A percentile compares a stretch with the other conserved stretches of the same genome.
Conservation (phyloP, 2,797 vertebrate genomes). For the Galaxias olidus region DNA sequence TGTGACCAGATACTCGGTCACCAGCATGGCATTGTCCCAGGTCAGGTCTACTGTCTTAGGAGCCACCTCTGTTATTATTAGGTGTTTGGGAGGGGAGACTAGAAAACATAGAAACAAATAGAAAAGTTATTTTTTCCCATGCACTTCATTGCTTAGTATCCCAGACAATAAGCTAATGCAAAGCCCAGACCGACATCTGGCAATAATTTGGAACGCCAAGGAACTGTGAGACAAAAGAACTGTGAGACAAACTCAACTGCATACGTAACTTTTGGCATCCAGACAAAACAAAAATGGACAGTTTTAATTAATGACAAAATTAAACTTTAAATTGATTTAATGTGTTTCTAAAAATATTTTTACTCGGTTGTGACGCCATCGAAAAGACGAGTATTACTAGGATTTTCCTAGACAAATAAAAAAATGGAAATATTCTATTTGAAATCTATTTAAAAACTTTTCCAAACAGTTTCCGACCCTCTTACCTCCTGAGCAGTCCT, state of each 20-base stretch:
- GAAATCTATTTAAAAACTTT: conserved; percentile 1
- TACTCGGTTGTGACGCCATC: not conserved
- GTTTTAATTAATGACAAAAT: not conserved
- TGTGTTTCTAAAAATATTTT: not conserved
- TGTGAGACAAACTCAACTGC: conserved; percentile 24
- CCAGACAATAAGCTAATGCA: conserved; percentile 37
- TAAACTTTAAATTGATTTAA: not conserved
- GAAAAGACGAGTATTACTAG: not conserved
- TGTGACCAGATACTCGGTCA: conserved; percentile 85
- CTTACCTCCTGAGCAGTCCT: conserved; percentile 84
- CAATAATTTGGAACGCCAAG: conserved; percentile 39
- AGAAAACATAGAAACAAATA: conserved; percentile 13
- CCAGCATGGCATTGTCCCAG: conserved; percentile 90
- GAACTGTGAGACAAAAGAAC: conserved; percentile 25
- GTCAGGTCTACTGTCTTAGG: conserved; percentile 84
- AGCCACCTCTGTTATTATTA: conserved; percentile 82
- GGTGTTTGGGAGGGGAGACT: conserved; percentile 92
- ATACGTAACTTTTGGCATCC: conserved; percentile 4
- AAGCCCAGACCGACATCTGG: conserved; percentile 62
- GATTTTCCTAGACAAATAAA: not conserved
- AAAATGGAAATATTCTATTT: conserved; percentile 2
- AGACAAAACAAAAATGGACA: not conserved
- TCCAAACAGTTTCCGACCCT: not conserved
- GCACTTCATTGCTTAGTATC: conserved; percentile 9
- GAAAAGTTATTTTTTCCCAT: too few relatives aligned